phyloP scores from a whole-genome alignment of 2,888 invertebrate species.

The Ennomos erosarius region DNA sequence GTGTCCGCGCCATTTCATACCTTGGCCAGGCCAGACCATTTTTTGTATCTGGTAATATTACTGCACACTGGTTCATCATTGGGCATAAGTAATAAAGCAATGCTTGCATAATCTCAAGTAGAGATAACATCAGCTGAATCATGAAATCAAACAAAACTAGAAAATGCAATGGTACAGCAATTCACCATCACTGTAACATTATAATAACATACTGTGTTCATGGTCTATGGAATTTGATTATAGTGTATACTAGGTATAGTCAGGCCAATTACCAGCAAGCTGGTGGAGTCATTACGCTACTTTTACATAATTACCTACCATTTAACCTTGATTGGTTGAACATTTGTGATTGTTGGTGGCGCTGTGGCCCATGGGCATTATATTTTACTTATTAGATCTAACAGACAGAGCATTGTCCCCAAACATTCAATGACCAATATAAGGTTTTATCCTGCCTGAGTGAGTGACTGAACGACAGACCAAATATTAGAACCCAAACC shows the following conservation, averaged over 20 bases:
- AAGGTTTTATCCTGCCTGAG: too few relatives aligned
- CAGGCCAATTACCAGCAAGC: conserved; percentile 13
- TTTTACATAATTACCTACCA: conserved; percentile 17
- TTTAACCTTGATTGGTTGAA: conserved; percentile 13
- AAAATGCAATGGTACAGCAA: conserved; percentile 9
- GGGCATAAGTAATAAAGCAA: not conserved
- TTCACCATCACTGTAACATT: not conserved
- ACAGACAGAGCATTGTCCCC: too few relatives aligned
- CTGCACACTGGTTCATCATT: too few relatives aligned
- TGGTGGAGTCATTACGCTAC: conserved; percentile 16
- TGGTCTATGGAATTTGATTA: conserved; percentile 31
- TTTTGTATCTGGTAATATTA: too few relatives aligned
- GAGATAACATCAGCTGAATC: conserved; percentile 10
- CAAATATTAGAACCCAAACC: too few relatives aligned
- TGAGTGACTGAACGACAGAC: too few relatives aligned
- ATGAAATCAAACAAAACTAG: conserved; percentile 17
- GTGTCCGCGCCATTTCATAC: too few relatives aligned
- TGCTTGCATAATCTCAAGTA: conserved; percentile 1
- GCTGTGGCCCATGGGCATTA: too few relatives aligned
- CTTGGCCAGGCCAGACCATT: too few relatives aligned
- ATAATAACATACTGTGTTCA: conserved; percentile 11
- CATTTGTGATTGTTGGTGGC: conserved; percentile 6
- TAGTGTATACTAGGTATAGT: conserved; percentile 11
- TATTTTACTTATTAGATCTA: too few relatives aligned
- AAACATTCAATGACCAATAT: too few relatives aligned